Evolutionary conservation across 2,888 invertebrate genomes (phyloP), one percentile per base, ranked within the genome.

Genomic region (Tineola bisselliella): DNA sequence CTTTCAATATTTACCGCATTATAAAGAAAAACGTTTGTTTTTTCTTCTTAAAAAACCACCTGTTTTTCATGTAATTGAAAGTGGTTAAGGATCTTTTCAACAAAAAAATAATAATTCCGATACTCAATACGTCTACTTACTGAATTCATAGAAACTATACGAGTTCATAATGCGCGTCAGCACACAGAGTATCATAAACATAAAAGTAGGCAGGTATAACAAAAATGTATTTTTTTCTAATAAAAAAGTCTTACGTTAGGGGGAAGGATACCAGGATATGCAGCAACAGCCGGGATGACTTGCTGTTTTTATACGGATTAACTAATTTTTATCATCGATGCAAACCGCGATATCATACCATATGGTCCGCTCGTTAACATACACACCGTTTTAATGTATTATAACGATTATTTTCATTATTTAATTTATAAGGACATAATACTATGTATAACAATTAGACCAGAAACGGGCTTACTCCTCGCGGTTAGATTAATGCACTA

Each of bases 291-390:
- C 77, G 80, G 79, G 72, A 80, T 82, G 82, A 83, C 80, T 81
- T 70, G 75, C 72, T 76, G 76, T 79, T 48, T 83, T 79, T 77
- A 75, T 75, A 77, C 77, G 68, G 70, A 81, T 81, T 81, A 80
- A 77, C 75, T 71, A 75, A 74, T 52, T 70, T 76, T 72, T 31
- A 17, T 17, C 59, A 18, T 12, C 43, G 18, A 43, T 67, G 62
- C 68, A 64, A 70, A 63, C 48, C 48, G 48, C 77, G 82, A 83
- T 82, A 77, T 81, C 81, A 65, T 66, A 67, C 74, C 73, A 77
- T 15, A 58, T 58, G 58, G 17, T 25, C 15, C 15, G 19, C 58
- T 33, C 33, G 58, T 58, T 58, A 31, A 25, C 18, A 17, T 25
- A 52, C 30, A 18, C 5, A 18, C 33, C 17, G 30, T 18, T 61